Percentiles rank a stretch among this genome's conserved stretches.
Evolutionary conservation across 2,797 vertebrate genomes (phyloP).

Genomic region (Phoxinus dragarum): DNA sequence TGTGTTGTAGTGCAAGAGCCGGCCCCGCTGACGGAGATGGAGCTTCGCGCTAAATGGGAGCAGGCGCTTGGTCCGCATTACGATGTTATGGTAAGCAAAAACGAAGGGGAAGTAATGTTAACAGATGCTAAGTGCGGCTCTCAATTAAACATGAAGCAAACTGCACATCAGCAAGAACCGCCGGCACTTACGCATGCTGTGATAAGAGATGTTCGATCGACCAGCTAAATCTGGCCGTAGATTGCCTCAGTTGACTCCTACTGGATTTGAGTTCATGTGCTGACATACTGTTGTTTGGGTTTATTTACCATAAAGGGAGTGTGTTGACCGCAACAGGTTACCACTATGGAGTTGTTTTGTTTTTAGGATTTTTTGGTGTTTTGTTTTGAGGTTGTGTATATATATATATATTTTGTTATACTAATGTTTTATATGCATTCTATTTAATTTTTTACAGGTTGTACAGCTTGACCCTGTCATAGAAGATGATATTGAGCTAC

Average conservation of each 20-base stretch:
- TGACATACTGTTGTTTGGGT: conserved; percentile 34
- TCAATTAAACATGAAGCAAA: conserved; percentile 47
- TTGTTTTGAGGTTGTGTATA: not conserved
- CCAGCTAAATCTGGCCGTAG: conserved; percentile 34
- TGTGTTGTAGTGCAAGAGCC: conserved; percentile 72
- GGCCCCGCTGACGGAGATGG: conserved; percentile 67
- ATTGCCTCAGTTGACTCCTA: conserved; percentile 40
- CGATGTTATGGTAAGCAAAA: conserved; percentile 88
- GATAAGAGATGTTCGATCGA: conserved; percentile 46
- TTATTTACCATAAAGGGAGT: conserved; percentile 20
- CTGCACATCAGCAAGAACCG: conserved; percentile 28
- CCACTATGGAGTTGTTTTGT: not conserved
- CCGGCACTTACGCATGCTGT: conserved; percentile 27
- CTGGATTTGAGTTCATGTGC: conserved; percentile 36
- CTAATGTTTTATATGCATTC: not conserved
- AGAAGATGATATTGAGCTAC: conserved; percentile 88
- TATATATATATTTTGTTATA: not conserved
- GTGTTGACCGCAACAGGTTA: not conserved
- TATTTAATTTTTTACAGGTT: conserved; percentile 75
- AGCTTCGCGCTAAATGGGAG: conserved; percentile 90
- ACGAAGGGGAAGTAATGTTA: conserved; percentile 36
- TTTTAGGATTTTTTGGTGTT: not conserved
- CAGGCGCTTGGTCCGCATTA: conserved; percentile 89
- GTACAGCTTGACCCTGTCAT: conserved; percentile 88
- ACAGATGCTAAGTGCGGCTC: conserved; percentile 51